Base-by-base conservation (phyloP, 2,888 invertebrate genomes). In the Gerris lacustris region DNA sequence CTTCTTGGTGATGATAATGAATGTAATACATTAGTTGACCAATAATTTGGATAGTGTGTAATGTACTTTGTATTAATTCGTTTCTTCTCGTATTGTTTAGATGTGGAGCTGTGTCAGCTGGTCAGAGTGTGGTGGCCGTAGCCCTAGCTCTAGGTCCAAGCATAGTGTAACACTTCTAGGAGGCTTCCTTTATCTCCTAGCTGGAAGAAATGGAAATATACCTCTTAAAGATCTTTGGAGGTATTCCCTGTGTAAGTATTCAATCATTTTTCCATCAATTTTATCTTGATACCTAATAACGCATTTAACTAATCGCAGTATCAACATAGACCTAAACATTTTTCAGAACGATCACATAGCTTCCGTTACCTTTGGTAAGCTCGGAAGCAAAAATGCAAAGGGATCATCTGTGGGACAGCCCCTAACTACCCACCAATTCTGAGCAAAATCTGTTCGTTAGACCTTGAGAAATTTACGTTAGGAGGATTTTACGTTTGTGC, bases 181-280 rank as follows among this genome's bases (percentile, higher is more conserved):
- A 67, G 88, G 88, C n/a, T 84, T 86, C 80, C 85, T 94, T 73
- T 94, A 92, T 80, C 84, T 94, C 75, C 84, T 91, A 75, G 93
- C 92, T 15, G 93, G 94, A n/a, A 83, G 91, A 67, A 91, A 91
- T 79, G 89, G 91, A 31, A 87, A 89, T 77, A 83, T 91, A 76
- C 91, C 92, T 5, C 85, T 92, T 72, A 86, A 89, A 79, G 94
- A 94, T 82, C 87, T 94, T 79, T 94, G 94, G 93, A 86, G 88
- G 77, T 91, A 90, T 78, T 86, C 87, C 77, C 83, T 92, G 67
- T 86, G 91, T 90, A 77, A 83, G 82, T 77, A 45, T 15, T 5
- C 9, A n/a, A 66, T 69, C 6, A 69, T 9, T 9, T 18, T 6
- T 17, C 17, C 11, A 18, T 15, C 66, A 31, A 17, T 66, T 66